Base-by-base conservation (phyloP, 2,888 invertebrate species). In the Patella ulyssiponensis region DNA sequence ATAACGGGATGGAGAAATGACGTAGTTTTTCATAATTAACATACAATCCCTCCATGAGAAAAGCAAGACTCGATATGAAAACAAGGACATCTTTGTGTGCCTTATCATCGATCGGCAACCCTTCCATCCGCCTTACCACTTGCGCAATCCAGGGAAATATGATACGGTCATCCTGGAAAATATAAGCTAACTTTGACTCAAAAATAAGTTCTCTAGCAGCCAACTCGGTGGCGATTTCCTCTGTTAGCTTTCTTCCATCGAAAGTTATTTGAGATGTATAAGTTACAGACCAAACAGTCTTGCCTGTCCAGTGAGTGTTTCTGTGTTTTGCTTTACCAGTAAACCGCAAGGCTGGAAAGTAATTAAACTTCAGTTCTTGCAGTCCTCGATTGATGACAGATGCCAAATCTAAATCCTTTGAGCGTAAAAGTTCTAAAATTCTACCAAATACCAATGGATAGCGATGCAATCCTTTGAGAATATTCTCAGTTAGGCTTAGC, bases 351-450 rank as follows among this genome's bases (percentile, higher is more conserved):
- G 58, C 58, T n/a, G 20, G 58, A 58, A 58, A 58, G 20, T n/a
- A 58, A 17, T 58, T 17, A 58, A 58, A 58, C n/a, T 58, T 58
- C 58, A 58, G 17, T 20, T 58, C 58, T 58, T 58, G 17, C 20
- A 58, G 17, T n/a, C 58, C n/a, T n/a, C 20, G 17, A 17, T 5
- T 58, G 58, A 58, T 58, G 58, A 58, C 58, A 58, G 58, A 5
- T n/a, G 20, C 58, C 17, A 20, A 17, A 58, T 58, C 58, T 58
- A 58, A 58, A 58, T 58, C 58, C n/a, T 58, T 58, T n/a, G 20
- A 58, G n/a, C 58, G 58, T 20, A 58, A 58, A 58, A 58, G 58
- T 20, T 58, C 58, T 58, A 58, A 58, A 58, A 58, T 58, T 58
- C 58, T 58, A 20, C n/a, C 58, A 20, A 58, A 58, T 58, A 58